Conservation (phyloP, 2,888 invertebrate genomes). For the Linnaemya vulpina region DNA sequence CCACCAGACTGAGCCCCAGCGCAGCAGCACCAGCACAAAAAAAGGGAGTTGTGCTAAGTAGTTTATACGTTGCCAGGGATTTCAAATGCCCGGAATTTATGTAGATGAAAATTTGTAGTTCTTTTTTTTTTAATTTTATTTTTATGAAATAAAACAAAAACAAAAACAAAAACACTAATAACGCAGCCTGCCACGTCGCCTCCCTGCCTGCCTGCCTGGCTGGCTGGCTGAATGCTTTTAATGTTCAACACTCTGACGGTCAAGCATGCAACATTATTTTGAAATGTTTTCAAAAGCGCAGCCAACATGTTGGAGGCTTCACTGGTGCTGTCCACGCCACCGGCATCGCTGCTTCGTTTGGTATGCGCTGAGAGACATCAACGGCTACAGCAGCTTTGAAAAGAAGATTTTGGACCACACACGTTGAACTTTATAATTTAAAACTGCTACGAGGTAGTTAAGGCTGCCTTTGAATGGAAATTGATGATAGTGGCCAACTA, state of each 20-base stretch:
- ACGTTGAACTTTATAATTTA: conserved; percentile 73
- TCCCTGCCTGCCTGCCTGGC: background rate
- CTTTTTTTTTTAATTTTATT: background rate
- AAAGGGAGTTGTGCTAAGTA: conserved; percentile 31
- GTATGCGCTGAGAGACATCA: conserved; percentile 53
- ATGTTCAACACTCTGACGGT: conserved; percentile 38
- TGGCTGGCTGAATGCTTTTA: background rate
- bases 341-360: conserved; percentile 20
- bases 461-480: conserved; percentile 67
- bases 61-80: conserved; percentile 42
- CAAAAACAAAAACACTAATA: conserved; percentile 4
- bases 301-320: conserved; percentile 64
- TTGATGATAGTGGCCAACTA: conserved; percentile 67
- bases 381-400: conserved; percentile 48
- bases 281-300: conserved; percentile 49
- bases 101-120: conserved; percentile 68
- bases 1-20: conserved; percentile 41
- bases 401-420: conserved; percentile 75
- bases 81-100: conserved; percentile 70
- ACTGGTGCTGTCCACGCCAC: conserved; percentile 11
- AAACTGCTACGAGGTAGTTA: conserved; percentile 68
- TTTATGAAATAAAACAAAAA: background rate
- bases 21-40: conserved; percentile 1
- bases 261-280: conserved; percentile 67
- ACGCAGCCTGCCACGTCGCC: conserved; percentile 2